Evolutionary conservation across 2,113 vertebrate genomes (phyloP).

Genomic region (Otis tarda): DNA sequence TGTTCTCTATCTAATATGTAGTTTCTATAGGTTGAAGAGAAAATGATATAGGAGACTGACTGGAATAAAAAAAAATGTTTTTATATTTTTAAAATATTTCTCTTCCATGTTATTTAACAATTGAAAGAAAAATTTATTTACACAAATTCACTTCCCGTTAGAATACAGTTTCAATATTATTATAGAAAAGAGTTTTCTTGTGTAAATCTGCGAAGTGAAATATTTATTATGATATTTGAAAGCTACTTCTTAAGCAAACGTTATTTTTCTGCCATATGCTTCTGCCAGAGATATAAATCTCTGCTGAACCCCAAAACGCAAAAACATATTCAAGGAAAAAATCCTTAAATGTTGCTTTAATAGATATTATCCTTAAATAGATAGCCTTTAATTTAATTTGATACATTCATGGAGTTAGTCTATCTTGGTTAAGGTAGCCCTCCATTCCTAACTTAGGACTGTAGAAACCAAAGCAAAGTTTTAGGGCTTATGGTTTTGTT

Average conservation of each 20-base stretch:
- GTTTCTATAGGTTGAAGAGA: not conserved
- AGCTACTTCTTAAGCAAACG: not conserved
- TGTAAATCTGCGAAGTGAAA: not conserved
- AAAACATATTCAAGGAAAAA: not conserved
- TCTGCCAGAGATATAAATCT: not conserved
- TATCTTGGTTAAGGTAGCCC: not conserved
- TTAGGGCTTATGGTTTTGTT: accelerated
- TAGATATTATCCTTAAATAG: too few relatives aligned
- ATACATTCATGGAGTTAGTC: not conserved
- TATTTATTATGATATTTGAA: not conserved
- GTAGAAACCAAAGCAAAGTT: not conserved
- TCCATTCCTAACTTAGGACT: not conserved
- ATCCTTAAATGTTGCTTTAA: not conserved
- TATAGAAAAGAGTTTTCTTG: not conserved
- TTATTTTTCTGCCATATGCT: not conserved
- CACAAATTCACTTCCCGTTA: not conserved
- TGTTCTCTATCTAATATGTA: not conserved
- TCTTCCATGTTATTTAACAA: not conserved
- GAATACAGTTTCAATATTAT: not conserved
- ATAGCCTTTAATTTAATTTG: not conserved
- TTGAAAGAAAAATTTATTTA: not conserved
- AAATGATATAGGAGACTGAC: not conserved
- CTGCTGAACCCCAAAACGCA: not conserved
- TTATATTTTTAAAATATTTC: not conserved
- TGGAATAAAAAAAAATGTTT: not conserved